Conservation (phyloP, 2,113 vertebrate species). For the Recurvirostra avosetta region DNA sequence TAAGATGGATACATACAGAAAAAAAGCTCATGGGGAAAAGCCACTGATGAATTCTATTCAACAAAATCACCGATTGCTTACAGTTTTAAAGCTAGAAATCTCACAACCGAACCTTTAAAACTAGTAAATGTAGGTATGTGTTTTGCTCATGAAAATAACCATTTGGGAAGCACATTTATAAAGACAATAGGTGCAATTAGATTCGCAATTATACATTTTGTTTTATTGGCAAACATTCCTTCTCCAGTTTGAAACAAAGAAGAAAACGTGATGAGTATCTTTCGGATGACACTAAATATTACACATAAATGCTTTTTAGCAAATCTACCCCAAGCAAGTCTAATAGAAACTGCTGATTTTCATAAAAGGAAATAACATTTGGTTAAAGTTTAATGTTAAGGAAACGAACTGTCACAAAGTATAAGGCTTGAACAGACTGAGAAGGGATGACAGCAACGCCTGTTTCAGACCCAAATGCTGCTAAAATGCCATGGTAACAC, state of each 20-base stretch:
- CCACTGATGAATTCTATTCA: not conserved
- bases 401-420: slow-evolving; percentile 33
- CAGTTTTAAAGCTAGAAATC: not conserved
- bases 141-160: not conserved
- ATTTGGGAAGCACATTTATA: not conserved
- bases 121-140: not conserved
- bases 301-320: not conserved
- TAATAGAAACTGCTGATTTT: not conserved
- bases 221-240: not conserved
- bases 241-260: not conserved
- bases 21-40: not conserved
- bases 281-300: not conserved
- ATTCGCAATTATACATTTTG: not conserved
- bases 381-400: slow-evolving; percentile 27
- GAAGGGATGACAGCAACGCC: not conserved
- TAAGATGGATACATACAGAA: not conserved
- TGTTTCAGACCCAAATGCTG: not conserved
- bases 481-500: slow-evolving; percentile 21
- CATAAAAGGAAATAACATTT: not conserved
- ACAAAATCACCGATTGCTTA: not conserved
- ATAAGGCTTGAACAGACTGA: not conserved
- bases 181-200: not conserved
- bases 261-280: not conserved
- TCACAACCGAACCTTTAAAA: not conserved
- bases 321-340: not conserved